Evolutionary conservation across 2,888 invertebrate genomes (phyloP), one percentile per base, ranked within the genome.

Genomic region (Phlogophora meticulosa): DNA sequence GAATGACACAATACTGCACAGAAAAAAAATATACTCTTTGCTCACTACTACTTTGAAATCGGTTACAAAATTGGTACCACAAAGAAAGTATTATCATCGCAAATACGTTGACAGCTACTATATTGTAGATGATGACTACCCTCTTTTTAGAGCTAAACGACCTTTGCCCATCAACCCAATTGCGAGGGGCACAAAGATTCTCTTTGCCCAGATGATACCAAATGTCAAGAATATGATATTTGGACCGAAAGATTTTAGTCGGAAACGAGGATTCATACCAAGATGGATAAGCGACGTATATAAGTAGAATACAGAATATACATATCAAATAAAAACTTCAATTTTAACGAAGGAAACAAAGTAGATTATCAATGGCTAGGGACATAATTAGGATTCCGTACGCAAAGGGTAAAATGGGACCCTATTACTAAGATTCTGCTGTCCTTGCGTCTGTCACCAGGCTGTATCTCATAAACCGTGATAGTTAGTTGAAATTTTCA

Each of bases 31-130:
- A 17, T 28, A 56, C 15, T 13, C 66, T 46, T 13, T 17, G 17
- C 45, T 45, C 1, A 34, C 36, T 5, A 32, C 64, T 2, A 4
- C 36, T 52, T 15, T 15, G 28, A 28, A 28, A 11, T 24, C 53
- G 2, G 7, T 2, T 10, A 22, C 7, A 7, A 3, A 2, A 58
- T 2, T 11, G 13, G 9, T 15, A 20, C 51, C 34, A 34, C 7
- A 17, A 49, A 22, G 22, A 17, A 32, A 1, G n/a, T 5, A 5
- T 0, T 17, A 7, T 1, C 0, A 7, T n/a, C 4, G 7, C 2
- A 15, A 28, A 32, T 56, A 43, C 65, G 10, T 66, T 1, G 28
- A 43, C 2, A 49, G 56, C 9, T 66, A 66, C 13, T 67, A 67
- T 7, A 22, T 46, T 4, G 15, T 0, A 17, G 62, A 60, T 20